Percentiles rank a stretch among this genome's conserved stretches.
These are phyloP conservation scores for Chloromyia formosa DNA, from an alignment of 2,888 invertebrate species.

Conservation along the genomic window DNA sequence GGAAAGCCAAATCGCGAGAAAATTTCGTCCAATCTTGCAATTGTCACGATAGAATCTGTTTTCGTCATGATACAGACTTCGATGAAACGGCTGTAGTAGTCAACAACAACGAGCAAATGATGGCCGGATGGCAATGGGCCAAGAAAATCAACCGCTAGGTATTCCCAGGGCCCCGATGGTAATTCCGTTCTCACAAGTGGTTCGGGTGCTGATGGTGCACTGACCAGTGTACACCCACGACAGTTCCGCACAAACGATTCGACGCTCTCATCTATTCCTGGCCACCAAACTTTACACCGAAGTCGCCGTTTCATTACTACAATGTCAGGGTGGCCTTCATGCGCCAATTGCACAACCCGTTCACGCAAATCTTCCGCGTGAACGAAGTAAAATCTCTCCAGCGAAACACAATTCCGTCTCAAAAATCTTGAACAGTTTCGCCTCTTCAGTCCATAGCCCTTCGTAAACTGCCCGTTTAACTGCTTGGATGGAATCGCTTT, in stretches of 20 bases:
- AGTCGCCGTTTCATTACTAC: slow-evolving; percentile 46
- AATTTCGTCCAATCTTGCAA: slow-evolving; percentile 48
- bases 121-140: slow-evolving; percentile 47
- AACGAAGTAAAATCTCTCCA: background rate
- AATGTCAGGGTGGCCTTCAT: slow-evolving; percentile 36
- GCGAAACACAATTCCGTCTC: no score
- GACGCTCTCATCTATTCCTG: no score
- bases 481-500: background rate
- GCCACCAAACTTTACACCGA: slow-evolving; percentile 48
- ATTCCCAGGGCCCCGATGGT: slow-evolving; percentile 41
- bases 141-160: slow-evolving; percentile 15
- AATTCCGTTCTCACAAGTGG: slow-evolving; percentile 42
- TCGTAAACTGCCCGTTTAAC: no score
- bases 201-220: slow-evolving; percentile 35
- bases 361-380: background rate
- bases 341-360: background rate
- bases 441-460: no score
- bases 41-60: slow-evolving; percentile 35
- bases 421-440: no score
- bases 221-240: slow-evolving; percentile 47
- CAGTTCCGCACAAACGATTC: slow-evolving; percentile 27
- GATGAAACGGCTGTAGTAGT: slow-evolving; percentile 47
- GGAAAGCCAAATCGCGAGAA: slow-evolving; percentile 51
- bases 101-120: slow-evolving; percentile 47
- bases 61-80: background rate